Base-by-base conservation (phyloP, 64 coral and sea anemone species). In the Stichodactyla mertensii region DNA sequence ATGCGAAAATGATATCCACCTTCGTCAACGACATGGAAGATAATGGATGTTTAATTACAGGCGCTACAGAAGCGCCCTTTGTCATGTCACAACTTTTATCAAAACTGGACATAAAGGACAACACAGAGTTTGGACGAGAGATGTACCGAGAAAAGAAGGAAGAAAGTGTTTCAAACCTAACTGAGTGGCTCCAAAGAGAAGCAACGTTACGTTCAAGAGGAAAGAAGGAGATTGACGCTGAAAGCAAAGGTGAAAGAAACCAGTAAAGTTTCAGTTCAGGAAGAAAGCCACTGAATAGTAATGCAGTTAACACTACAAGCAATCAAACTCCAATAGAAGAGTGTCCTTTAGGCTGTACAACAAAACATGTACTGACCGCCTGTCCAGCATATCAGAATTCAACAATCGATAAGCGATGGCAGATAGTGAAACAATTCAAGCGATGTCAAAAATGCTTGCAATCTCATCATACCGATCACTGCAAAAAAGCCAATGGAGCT, bases 401-500 rank as follows among this genome's bases (percentile, higher is more conserved):
- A 84, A 54, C 91, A 54, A 80, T 92, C 4, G 74, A 80, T 54
- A 66, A 92, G 88, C 79, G 71, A 26, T 92, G 87, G 87, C 82
- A 81, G 8, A 70, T 89, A 52, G 87, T 93, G 4, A 51, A 85
- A 70, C 57, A 79, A 28, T 19, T 82, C 60, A 58, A 78, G 45
- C 20, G 70, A 79, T 91, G 84, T 69, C 70, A 77, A 54, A 89
- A 93, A 20, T 93, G 92, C 62, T 58, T 93, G 1, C 86, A 19
- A 86, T 14, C 13, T 6, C 92, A 89, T 77, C 87, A 86, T 83
- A 93, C 84, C 61, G 60, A 93, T 61, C 71, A 89, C 23, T 93
- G 92, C 54, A 79, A 85, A 51, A 89, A 93, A 52, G 62, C 67
- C 53, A 83, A 93, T 52, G 92, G 92, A 56, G 67, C 86, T 14